Percentiles rank a stretch among this genome's conserved stretches.
These are phyloP conservation scores for Alces alces DNA, from an alignment of 2,113 vertebrate genomes.

Conservation along the genomic window DNA sequence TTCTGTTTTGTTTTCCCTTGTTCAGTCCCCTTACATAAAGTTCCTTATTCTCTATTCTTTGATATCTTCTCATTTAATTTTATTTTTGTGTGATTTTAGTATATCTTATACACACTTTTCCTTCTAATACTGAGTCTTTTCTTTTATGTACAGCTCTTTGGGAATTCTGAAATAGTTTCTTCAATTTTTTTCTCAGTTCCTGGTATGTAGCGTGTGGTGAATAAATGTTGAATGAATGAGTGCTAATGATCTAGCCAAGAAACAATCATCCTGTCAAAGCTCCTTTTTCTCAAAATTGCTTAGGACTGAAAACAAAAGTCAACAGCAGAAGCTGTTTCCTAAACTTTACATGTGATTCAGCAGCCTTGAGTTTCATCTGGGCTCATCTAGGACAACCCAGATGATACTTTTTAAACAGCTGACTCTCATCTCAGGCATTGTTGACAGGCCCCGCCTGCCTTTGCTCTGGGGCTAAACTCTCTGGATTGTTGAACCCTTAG, in stretches of 20 bases:
- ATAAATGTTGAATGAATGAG: background rate
- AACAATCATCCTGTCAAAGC: background rate
- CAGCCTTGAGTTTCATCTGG: background rate
- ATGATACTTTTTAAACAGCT: background rate
- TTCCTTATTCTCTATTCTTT: background rate
- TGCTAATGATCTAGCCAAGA: constrained; percentile 34
- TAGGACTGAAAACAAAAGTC: constrained; percentile 33
- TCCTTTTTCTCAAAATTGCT: background rate
- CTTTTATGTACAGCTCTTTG: background rate
- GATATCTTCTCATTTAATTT: background rate
- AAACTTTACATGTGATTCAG: background rate
- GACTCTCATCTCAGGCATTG: background rate
- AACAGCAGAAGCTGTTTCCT: background rate
- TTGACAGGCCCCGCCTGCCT: background rate
- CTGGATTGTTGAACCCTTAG: background rate
- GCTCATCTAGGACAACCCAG: background rate
- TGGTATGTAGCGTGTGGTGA: background rate
- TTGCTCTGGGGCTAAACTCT: background rate
- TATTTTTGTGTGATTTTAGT: background rate
- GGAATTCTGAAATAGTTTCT: background rate
- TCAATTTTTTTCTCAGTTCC: background rate
- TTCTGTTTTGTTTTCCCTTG: background rate
- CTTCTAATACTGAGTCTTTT: background rate
- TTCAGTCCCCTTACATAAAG: background rate
- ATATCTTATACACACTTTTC: background rate